Evolutionary conservation across 2,797 vertebrate genomes (phyloP).

Genomic region (Trachops cirrhosus): DNA sequence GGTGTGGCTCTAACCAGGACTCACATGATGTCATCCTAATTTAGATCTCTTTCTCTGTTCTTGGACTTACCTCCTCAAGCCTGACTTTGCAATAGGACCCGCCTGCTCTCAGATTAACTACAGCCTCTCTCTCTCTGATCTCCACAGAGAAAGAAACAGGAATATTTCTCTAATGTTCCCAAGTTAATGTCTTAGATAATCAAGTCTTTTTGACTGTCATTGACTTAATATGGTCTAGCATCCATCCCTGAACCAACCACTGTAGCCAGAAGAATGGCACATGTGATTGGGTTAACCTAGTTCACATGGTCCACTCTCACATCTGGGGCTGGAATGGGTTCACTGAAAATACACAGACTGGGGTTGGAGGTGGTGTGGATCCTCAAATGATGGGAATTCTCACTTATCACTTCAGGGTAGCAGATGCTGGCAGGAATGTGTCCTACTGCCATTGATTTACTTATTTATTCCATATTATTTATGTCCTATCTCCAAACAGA

Average conservation of each 20-base stretch:
- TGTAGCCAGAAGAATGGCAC: neutral
- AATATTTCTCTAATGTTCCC: neutral
- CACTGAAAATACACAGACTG: neutral
- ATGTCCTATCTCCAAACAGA: neutral
- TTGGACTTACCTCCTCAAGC: neutral
- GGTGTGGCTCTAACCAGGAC: neutral
- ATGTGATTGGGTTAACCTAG: neutral
- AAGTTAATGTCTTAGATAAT: neutral
- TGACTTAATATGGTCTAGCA: neutral
- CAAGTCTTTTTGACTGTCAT: neutral
- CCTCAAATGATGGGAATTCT: neutral
- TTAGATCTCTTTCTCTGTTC: neutral
- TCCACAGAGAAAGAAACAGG: neutral
- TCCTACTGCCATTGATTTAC: neutral
- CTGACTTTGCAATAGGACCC: neutral
- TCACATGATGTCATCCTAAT: neutral
- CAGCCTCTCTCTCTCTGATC: neutral
- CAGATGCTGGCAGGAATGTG: neutral
- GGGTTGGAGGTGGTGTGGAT: accelerated
- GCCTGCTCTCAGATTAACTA: neutral
- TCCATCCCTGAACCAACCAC: neutral
- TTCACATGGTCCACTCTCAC: neutral
- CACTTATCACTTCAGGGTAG: neutral
- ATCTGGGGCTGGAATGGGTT: neutral
- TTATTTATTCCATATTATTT: neutral